Percentiles rank a stretch among this genome's conserved stretches.
These are phyloP conservation scores for Temnothorax unifasciatus DNA, from an alignment of 2,888 invertebrate genomes.

Conservation along the genomic window DNA sequence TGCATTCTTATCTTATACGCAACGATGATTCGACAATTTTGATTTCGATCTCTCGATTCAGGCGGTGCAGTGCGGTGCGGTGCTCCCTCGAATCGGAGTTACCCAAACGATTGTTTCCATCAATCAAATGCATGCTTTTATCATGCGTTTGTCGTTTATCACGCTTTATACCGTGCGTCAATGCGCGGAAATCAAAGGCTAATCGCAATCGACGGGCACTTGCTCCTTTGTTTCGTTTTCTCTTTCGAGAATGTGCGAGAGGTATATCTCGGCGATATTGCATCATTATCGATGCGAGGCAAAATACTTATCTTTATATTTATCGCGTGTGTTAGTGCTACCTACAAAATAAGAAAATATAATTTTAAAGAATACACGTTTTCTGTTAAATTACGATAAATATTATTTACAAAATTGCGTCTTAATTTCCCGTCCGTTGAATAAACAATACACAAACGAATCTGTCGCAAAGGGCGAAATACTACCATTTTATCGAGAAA, in stretches of 20 bases:
- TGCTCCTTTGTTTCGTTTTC: not conserved
- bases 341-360: not conserved
- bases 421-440: not conserved
- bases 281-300: conserved; percentile 7
- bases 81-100: conserved; percentile 16
- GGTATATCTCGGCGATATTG: not conserved
- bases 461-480: not conserved
- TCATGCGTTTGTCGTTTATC: not conserved
- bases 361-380: not conserved
- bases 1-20: not conserved
- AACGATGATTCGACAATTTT: conserved; percentile 29
- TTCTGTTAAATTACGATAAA: not conserved
- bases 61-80: not conserved
- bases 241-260: not conserved
- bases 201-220: not conserved
- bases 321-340: not conserved
- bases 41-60: conserved; percentile 27
- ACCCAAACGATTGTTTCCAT: not conserved
- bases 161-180: not conserved
- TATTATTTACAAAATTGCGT: not conserved
- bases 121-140: conserved; percentile 9
- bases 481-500: not conserved
- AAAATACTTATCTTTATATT: not conserved
- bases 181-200: not conserved
- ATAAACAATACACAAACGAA: not conserved